phyloP scores from a whole-genome alignment of 2,113 vertebrate genomes.

The Prochilodus magdalenae region DNA sequence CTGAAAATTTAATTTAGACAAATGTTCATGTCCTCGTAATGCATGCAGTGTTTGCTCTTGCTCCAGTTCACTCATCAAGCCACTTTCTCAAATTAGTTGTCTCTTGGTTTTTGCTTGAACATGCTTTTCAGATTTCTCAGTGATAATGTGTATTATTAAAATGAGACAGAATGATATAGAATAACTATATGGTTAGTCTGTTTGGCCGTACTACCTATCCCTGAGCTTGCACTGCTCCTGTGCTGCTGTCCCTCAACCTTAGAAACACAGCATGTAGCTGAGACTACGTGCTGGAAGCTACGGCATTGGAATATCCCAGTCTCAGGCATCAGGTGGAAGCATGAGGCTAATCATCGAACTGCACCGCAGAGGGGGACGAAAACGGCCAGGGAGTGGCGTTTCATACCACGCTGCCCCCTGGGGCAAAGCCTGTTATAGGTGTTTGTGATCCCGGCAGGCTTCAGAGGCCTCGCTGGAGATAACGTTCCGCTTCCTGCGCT shows the following conservation, averaged over 20 bases:
- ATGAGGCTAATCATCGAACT: not conserved
- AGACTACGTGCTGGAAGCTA: not conserved
- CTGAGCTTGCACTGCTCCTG: not conserved
- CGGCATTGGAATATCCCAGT: not conserved
- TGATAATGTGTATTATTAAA: no score
- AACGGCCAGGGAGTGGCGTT: not conserved
- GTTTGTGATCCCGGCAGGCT: constrained; percentile 36
- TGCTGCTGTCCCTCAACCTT: constrained; percentile 9
- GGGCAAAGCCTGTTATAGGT: constrained; percentile 30
- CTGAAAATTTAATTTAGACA: no score
- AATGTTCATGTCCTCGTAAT: no score
- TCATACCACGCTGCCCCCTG: not conserved
- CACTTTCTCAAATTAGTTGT: not conserved
- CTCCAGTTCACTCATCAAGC: no score
- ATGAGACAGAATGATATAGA: not conserved
- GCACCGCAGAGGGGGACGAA: not conserved
- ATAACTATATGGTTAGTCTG: not conserved
- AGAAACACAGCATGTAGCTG: not conserved
- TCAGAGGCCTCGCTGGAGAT: constrained; percentile 21
- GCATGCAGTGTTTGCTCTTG: no score
- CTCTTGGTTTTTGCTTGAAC: not conserved
- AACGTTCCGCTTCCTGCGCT: constrained; percentile 24
- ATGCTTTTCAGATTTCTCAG: no score
- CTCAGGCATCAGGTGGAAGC: not conserved
- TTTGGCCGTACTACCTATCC: not conserved